Base-by-base conservation (phyloP, 2,113 vertebrate genomes). In the Pelmatolapia mariae region DNA sequence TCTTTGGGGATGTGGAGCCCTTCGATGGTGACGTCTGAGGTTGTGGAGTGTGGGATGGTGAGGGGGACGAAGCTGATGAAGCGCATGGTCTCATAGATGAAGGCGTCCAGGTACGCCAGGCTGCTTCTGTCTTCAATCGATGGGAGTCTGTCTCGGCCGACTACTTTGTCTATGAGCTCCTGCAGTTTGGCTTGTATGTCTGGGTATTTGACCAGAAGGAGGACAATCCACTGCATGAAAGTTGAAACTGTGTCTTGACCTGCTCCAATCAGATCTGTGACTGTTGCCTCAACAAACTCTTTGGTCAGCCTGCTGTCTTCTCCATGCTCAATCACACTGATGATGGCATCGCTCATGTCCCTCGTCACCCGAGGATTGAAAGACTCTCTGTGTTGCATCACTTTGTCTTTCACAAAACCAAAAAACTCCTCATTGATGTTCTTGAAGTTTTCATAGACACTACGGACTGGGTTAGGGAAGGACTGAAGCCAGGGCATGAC, bases 41-140 rank as follows among this genome's bases (percentile, higher is more conserved):
- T 98, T 79, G 98, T 98, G 45, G 97, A 97, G 53, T 98, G 98
- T 0, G 98, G 97, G 92, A 98, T 98, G 88, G 98, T 97, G 90
- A 98, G 54, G 0, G 98, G 98, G 53, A 98, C 96, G 1, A 98
- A 98, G 95, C 97, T 98, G 92, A 95, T 97, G 94, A 96, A 98
- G 90, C 97, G 96, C 94, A 98, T 95, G 5, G 95, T 95, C 89
- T 98, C 97, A 0, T 96, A 97, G 90, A 98, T 96, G 92, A 98
- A 98, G n/a, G 98, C 97, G 3, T 98, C 97, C 90, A 98, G 89
- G 85, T 93, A 94, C 1, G 96, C 94, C 79, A 98, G 90, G 18
- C 56, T 88, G 83, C 85, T 68, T 59, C 95, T 95, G 91, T 98
- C 98, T 78, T 96, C 97, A 0, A 93, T 71, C 0, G 91, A 91